phyloP scores from a whole-genome alignment of 2,888 invertebrate species.

The Iselma pallidipennis region DNA sequence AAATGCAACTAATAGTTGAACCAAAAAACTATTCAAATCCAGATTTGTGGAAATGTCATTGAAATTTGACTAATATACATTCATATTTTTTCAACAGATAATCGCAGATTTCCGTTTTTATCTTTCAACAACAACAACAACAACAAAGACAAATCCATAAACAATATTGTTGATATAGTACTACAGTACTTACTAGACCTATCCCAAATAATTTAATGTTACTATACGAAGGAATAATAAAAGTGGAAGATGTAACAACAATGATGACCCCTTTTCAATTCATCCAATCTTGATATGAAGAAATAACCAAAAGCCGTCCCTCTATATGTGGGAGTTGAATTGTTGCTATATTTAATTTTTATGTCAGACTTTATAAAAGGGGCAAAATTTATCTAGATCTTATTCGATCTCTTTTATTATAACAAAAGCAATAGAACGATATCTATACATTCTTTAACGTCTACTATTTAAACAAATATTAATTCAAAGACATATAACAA shows the following conservation, averaged over 20 bases:
- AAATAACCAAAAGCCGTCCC: background rate
- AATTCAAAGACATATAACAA: background rate
- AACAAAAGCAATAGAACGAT: background rate
- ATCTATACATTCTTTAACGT: background rate
- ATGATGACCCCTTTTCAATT: background rate
- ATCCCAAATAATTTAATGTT: background rate
- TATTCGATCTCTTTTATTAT: conserved; percentile 18
- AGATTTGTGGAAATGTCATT: conserved; percentile 35
- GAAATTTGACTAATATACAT: conserved; percentile 9
- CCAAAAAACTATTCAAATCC: conserved; percentile 31
- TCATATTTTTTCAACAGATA: conserved; percentile 14
- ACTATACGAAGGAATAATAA: background rate
- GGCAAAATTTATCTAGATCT: conserved; percentile 39
- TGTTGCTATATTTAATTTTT: conserved; percentile 42
- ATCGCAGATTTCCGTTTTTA: conserved; percentile 24
- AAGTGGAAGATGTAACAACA: background rate
- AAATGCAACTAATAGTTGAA: conserved; percentile 38
- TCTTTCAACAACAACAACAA: background rate
- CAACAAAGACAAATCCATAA: background rate
- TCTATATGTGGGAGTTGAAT: conserved; percentile 38
- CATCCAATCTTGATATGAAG: background rate
- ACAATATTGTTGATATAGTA: background rate
- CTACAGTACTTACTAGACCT: too few species aligned
- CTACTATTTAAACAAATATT: background rate
- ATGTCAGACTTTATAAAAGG: conserved; percentile 40